phyloP scores from a whole-genome alignment of 2,797 vertebrate genomes.

The Hyperoplus immaculatus region DNA sequence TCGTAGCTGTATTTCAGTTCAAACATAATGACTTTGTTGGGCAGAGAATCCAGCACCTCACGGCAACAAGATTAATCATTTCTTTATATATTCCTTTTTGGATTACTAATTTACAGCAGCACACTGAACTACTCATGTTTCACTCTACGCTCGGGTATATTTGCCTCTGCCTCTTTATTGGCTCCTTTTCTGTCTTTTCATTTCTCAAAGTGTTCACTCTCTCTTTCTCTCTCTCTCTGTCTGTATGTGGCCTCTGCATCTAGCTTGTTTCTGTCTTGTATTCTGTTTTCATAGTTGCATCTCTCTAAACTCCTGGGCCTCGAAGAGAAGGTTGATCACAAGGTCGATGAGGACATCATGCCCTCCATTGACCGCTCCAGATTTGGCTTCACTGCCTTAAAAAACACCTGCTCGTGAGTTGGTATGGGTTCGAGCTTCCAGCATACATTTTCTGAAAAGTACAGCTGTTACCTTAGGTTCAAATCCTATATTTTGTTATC shows the following conservation, averaged over 20 bases:
- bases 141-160: constrained; percentile 13
- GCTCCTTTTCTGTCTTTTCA: constrained; percentile 2
- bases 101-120: constrained; percentile 50
- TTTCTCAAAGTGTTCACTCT: constrained; percentile 7
- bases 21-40: constrained; percentile 44
- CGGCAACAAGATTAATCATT: constrained; percentile 53
- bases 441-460: neutral
- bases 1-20: constrained; percentile 40
- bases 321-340: constrained; percentile 26
- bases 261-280: constrained; percentile 13
- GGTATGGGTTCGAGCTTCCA: neutral
- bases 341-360: neutral
- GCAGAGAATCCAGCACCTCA: constrained; percentile 34
- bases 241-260: neutral
- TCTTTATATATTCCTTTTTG: constrained; percentile 54
- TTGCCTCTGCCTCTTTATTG: constrained; percentile 13
- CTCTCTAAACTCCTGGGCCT: neutral
- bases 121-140: constrained; percentile 54
- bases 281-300: neutral
- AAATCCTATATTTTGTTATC: neutral
- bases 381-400: constrained; percentile 6
- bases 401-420: neutral
- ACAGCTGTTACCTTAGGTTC: neutral
- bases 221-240: neutral
- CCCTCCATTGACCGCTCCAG: neutral